A percentile compares a stretch with the other conserved stretches of the same genome.
These are phyloP conservation scores for Marcusenius ussheri DNA, from an alignment of 2,113 vertebrate species.

Conservation along the genomic window DNA sequence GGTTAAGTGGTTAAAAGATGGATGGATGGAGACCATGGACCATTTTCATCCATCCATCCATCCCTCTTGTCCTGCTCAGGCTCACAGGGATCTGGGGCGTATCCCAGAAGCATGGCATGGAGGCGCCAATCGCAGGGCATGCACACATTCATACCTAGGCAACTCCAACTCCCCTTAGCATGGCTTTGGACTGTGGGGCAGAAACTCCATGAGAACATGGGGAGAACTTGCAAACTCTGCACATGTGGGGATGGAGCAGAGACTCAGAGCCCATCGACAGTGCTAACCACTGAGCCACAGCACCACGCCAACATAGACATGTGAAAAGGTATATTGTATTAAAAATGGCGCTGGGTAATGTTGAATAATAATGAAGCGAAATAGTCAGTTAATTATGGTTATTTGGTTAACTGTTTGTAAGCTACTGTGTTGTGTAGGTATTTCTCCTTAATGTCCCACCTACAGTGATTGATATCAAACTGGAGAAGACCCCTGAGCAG, in stretches of 20 bases:
- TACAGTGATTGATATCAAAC: conserved; percentile 83
- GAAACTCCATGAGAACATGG: neutral
- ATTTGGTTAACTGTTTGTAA: neutral
- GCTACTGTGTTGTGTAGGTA: neutral
- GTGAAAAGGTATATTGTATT: neutral
- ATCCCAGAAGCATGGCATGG: no score
- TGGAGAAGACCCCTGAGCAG: conserved; percentile 80
- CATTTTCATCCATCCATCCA: neutral
- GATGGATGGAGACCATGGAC: neutral
- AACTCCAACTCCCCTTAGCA: neutral
- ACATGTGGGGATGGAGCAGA: neutral
- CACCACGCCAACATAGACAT: neutral
- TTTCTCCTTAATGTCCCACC: conserved; percentile 57
- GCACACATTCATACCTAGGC: neutral
- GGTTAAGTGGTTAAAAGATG: neutral
- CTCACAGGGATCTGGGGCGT: neutral
- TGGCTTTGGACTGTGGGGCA: neutral
- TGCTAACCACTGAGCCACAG: neutral
- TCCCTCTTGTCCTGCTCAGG: neutral
- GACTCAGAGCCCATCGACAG: neutral
- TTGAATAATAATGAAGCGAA: neutral
- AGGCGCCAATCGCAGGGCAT: neutral
- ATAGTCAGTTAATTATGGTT: neutral
- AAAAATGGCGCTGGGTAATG: neutral
- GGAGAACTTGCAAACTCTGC: neutral